Conservation (phyloP, 2,888 invertebrate genomes). For the Polymixis flavicincta region DNA sequence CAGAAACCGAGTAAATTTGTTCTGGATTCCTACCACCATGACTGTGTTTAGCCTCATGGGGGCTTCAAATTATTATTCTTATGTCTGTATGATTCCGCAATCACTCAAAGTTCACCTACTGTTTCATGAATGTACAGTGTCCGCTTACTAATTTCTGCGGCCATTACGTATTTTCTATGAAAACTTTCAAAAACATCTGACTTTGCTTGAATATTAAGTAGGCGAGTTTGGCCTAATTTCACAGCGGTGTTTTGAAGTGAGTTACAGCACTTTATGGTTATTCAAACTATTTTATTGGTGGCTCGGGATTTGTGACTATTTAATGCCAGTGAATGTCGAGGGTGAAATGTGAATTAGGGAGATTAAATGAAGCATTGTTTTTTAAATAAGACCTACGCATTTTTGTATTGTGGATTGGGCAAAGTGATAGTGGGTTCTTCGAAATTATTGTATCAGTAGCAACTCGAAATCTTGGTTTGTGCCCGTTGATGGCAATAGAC, state of each 20-base stretch:
- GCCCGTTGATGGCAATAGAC: too few species aligned
- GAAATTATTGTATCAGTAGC: too few species aligned
- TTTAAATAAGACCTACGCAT: background rate
- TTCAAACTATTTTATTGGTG: slow-evolving; percentile 60
- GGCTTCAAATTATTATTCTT: too few species aligned
- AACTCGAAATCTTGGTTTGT: too few species aligned
- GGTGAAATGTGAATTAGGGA: slow-evolving; percentile 22
- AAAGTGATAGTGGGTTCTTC: too few species aligned
- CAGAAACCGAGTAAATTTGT: too few species aligned
- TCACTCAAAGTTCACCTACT: slow-evolving; percentile 9
- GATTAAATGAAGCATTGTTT: background rate
- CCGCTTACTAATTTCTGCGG: slow-evolving; percentile 48
- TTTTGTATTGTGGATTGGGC: background rate
- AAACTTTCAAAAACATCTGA: slow-evolving; percentile 65
- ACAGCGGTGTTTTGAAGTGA: slow-evolving; percentile 40
- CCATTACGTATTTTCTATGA: slow-evolving; percentile 54
- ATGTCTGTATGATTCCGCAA: too few species aligned
- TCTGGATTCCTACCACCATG: too few species aligned
- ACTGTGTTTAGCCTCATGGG: too few species aligned
- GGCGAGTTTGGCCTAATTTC: slow-evolving; percentile 50
- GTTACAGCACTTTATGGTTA: slow-evolving; percentile 43
- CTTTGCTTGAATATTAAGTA: slow-evolving; percentile 55
- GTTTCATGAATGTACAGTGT: slow-evolving; percentile 13
- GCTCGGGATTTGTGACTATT: slow-evolving; percentile 27
- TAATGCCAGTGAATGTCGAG: slow-evolving; percentile 28